Base-by-base conservation (phyloP, 2,888 invertebrate species). In the Zaprionus obscuricornis region DNA sequence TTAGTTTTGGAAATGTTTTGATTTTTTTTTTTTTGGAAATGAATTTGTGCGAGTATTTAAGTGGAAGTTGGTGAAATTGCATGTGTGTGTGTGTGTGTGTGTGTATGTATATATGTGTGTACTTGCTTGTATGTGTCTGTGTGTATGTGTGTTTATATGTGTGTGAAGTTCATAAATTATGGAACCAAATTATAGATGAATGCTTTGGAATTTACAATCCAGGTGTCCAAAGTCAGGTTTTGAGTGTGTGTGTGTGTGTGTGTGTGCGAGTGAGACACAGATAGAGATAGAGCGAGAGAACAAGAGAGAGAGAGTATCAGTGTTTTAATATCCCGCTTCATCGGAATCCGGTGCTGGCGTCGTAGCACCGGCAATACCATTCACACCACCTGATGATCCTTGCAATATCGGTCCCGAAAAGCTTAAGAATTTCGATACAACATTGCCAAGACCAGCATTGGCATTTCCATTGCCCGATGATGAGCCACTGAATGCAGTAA, bases 401-500 rank as follows among this genome's bases (percentile, higher is more conserved):
- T 90, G 90, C 31, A 90, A 63, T 31, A 90, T 90, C 20, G 90
- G 90, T 18, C 90, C 90, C 17, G 90, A 90, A 58, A 90, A 87
- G 59, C 88, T 59, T 6, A 90, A 62, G 60, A 90, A 87, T 67
- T 90, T 90, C 52, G 90, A 86, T 0, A 90, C 88, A 29, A 90
- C 84, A 70, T 89, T 89, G 27, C 90, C 90, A 10, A 90, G 70
- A 17, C 88, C 88, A 31, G 86, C 88, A 70, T 89, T 88, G 16
- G 85, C 70, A 45, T 88, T 89, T 39, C 92, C 91, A 51, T 92
- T 87, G 31, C 88, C 86, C 7, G 89, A 88, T 14, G 88, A 89
- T 34, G 90, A 88, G 40, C 91, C 91, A 60, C 91, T 90, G 63
- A 92, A 91, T 74, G 91, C 91, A 74, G 92, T 92, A 49, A 91